Percentiles rank a stretch among this genome's conserved stretches.
phyloP scores from a whole-genome alignment of 2,797 vertebrate species.

The Eutrigla gurnardus region DNA sequence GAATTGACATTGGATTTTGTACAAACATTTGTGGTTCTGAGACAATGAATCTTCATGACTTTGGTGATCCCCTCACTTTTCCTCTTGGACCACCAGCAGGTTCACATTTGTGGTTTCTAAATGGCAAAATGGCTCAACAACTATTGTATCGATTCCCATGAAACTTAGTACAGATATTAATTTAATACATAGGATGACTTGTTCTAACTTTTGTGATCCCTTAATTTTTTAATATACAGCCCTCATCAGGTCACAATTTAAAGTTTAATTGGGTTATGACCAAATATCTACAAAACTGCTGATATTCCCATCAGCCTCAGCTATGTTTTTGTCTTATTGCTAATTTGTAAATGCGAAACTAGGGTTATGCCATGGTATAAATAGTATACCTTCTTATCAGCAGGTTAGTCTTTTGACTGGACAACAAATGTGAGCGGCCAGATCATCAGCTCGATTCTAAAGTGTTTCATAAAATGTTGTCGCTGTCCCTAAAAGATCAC shows the following conservation, averaged over 20 bases:
- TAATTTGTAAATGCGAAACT: not conserved
- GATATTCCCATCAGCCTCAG: not conserved
- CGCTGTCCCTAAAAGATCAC: not conserved
- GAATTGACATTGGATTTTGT: not conserved
- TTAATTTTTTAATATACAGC: not conserved
- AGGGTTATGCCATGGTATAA: not conserved
- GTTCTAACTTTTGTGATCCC: not conserved
- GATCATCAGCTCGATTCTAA: not conserved
- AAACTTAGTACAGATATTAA: not conserved
- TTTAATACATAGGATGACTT: not conserved
- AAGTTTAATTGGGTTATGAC: not conserved
- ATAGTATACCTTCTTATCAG: not conserved
- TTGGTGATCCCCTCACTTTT: not conserved
- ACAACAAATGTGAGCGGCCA: not conserved
- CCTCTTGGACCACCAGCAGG: not conserved
- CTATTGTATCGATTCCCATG: not conserved
- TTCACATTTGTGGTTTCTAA: not conserved
- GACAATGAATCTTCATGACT: not conserved
- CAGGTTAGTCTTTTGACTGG: not conserved
- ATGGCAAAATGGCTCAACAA: not conserved
- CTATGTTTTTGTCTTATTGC: not conserved
- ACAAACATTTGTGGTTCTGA: not conserved
- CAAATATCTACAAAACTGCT: not conserved
- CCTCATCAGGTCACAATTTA: not conserved
- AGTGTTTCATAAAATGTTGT: not conserved